Evolutionary conservation across 2,797 vertebrate genomes (phyloP), one percentile per base, ranked within the genome.

Genomic region (Scomberomorus guttatus): DNA sequence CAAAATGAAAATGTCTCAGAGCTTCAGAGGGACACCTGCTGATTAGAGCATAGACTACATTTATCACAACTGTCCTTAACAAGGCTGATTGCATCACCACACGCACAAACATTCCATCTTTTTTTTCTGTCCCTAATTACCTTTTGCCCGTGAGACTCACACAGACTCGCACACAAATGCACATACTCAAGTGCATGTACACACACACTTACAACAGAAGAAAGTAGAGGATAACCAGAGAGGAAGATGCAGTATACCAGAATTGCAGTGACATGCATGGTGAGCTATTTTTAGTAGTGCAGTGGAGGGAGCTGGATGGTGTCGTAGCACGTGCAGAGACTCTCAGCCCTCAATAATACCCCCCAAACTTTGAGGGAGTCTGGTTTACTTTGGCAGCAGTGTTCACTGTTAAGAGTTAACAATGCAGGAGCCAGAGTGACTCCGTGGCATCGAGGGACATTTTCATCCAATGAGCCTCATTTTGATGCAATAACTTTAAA

Each of bases 21-120:
- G 75, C 77, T 82, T 90, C 64, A 72, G 82, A 81, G 69, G 79
- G 82, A 90, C 80, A 91, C 88, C 89, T 91, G 87, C 84, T 86
- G 88, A 92, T 87, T 79, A 73, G 48, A 71, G 54, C 5, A 3
- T 5, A 56, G 39, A 66, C 77, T 58, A 52, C 42, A 78, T 84
- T 84, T 34, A 82, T 88, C 71, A 76, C 55, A 62, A 46, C 11
- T 50, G 50, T 54, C 55, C 50, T 61, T 22, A 75, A 74, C 17
- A 0, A 22, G 46, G 39, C 64, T 32, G 64, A 34, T 78, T 81
- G 70, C 50, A 72, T 70, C n/a, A 52, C 44, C 13, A 72, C 32
- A 57, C 4, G 44, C 29, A 62, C 8, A 20, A 15, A 64, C 25
- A 64, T 64, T 32, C 48, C 3, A 12, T 59, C 34, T 67, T 10